Evolutionary conservation across 2,888 invertebrate genomes (phyloP).

Genomic region (Tachina lurida): DNA sequence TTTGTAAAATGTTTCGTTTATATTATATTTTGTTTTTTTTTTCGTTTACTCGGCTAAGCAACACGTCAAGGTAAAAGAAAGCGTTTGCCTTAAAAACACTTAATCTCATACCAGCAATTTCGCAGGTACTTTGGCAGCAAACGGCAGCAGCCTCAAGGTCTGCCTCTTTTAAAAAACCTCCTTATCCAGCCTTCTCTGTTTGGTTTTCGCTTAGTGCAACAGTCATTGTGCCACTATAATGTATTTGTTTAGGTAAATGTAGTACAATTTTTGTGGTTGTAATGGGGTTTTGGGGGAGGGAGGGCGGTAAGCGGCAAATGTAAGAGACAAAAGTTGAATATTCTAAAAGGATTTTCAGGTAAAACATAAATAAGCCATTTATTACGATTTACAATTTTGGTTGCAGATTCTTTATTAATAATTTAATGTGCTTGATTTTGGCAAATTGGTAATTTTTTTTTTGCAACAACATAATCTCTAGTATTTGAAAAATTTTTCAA

Average conservation of each 20-base stretch:
- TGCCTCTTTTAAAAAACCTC: background rate
- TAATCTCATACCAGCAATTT: background rate
- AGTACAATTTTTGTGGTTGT: constrained; percentile 20
- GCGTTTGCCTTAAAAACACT: constrained; percentile 24
- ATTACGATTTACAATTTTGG: background rate
- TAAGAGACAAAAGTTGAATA: background rate
- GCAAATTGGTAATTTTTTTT: background rate
- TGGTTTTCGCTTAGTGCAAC: constrained; percentile 29
- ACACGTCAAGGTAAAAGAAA: constrained; percentile 25
- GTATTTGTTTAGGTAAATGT: constrained; percentile 54
- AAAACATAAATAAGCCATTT: constrained; percentile 65
- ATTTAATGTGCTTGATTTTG: background rate
- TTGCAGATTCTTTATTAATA: background rate
- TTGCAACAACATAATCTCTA: background rate
- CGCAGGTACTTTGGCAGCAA: background rate
- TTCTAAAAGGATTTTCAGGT: constrained; percentile 67
- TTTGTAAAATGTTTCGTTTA: background rate
- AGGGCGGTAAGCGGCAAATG: background rate
- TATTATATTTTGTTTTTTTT: no score
- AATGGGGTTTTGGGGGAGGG: background rate
- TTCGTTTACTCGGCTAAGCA: background rate
- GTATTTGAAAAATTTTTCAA: background rate
- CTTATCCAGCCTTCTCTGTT: background rate
- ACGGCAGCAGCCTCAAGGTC: constrained; percentile 1
- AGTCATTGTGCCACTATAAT: constrained; percentile 44